Conservation (phyloP, 2,888 invertebrate genomes). For the Hoplodrina blanda region DNA sequence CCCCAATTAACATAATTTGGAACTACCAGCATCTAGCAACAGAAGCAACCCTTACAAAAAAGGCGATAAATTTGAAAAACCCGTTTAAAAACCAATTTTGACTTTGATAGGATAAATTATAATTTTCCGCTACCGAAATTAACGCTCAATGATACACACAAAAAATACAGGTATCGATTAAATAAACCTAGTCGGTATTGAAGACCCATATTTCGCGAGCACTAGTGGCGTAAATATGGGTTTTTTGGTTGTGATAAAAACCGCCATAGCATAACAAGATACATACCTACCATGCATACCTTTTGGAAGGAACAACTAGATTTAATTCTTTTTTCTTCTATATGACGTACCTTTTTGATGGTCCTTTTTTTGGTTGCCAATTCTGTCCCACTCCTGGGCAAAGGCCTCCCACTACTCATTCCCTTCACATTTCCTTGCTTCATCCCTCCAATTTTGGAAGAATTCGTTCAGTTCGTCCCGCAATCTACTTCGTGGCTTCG, state of each 20-base stretch:
- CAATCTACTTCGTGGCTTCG: too few relatives aligned
- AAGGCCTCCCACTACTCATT: too few relatives aligned
- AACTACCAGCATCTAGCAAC: conserved; percentile 2
- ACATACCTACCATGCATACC: too few relatives aligned
- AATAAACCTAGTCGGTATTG: conserved; percentile 8
- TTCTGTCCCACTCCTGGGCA: too few relatives aligned
- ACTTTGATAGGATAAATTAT: conserved; percentile 35
- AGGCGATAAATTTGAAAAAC: conserved; percentile 27
- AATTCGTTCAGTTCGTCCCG: too few relatives aligned
- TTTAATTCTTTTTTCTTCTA: too few relatives aligned
- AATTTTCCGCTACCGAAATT: conserved; percentile 48
- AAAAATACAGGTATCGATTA: conserved; percentile 39
- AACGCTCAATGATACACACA: conserved; percentile 8
- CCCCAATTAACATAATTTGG: conserved; percentile 12
- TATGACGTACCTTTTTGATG: too few relatives aligned
- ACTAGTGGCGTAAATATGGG: neutral
- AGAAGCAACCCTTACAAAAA: conserved; percentile 40
- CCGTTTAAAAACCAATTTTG: conserved; percentile 32
- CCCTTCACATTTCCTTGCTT: too few relatives aligned
- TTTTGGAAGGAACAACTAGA: too few relatives aligned
- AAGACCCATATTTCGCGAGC: neutral
- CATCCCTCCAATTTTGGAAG: too few relatives aligned
- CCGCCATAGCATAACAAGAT: neutral
- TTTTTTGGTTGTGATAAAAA: conserved; percentile 1
- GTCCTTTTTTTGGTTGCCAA: too few relatives aligned